Evolutionary conservation across 2,113 vertebrate species (phyloP), one percentile per base, ranked within the genome.

Genomic region (Toxostoma redivivum): DNA sequence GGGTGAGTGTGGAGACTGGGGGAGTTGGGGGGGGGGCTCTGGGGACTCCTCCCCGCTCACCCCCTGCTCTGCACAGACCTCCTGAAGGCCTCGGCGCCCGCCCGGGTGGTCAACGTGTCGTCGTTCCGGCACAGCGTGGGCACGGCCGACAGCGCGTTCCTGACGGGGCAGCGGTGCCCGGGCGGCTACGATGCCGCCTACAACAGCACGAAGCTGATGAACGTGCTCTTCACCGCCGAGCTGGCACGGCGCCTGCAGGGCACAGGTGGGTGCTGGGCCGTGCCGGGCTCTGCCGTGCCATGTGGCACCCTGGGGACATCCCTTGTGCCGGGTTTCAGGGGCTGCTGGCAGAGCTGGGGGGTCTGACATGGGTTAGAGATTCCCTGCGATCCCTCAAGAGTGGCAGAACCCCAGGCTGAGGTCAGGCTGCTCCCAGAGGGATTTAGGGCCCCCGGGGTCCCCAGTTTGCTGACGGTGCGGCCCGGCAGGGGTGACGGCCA

Each of bases 121-220:
- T 99, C 99, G 2, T 35, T 95, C 58, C 97, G 92, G 83, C 99
- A 99, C 70, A 57, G 47, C 11, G 40, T 0, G 3, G 99, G 98
- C 37, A 9, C 76, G 2, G 97, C 98, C 7, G 95, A 99, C 65
- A 84, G 97, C 42, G 87, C 80, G 10, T 96, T 98, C 94, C 98
- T 99, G 76, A 97, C 58, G 1, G 98, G 99, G 6, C 95, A 98
- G 54, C 97, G 98, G 51, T 4, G 74, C 3, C 45, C 11, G 1
- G 15, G 91, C 8, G 0, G 0, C 3, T 10, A 15, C 24, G 95
- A 95, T 5, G 27, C 31, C 0, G 21, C 81, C 70, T 99, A 99
- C 94, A 89, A 78, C 94, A 97, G 98, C 98, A 98, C 98, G 7
- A 99, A 99, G 92, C 98, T 99, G 38, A 98, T 99, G 97, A 98